Conservation (phyloP, 2,797 vertebrate species). For the Clamator glandarius region DNA sequence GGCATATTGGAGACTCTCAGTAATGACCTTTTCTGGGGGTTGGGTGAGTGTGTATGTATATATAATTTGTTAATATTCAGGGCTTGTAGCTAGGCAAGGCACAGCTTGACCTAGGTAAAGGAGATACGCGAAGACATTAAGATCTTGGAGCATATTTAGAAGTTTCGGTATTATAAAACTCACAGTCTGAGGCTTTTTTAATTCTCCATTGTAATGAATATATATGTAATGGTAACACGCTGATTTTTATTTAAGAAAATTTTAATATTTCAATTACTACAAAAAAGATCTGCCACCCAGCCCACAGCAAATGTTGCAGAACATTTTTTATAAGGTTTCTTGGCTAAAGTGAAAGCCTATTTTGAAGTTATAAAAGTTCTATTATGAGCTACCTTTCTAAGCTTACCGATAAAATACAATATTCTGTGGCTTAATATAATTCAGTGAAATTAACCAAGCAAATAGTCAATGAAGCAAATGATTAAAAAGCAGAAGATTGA, state of each 20-base stretch:
- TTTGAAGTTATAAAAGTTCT: constrained; percentile 70
- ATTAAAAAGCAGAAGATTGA: constrained; percentile 74
- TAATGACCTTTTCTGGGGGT: not conserved
- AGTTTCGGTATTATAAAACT: not conserved
- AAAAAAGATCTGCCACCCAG: not conserved
- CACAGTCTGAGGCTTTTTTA: not conserved
- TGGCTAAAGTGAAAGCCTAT: constrained; percentile 53
- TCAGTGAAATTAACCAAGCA: constrained; percentile 78
- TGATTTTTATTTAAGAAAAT: not conserved
- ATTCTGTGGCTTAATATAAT: constrained; percentile 65
- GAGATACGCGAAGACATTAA: not conserved
- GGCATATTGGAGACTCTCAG: not conserved
- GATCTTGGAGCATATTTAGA: not conserved
- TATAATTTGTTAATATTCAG: not conserved
- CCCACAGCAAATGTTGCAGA: constrained; percentile 40
- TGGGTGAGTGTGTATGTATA: not conserved
- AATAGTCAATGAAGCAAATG: constrained; percentile 79
- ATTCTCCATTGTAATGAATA: not conserved
- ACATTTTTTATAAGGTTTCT: constrained; percentile 43
- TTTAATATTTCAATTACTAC: constrained; percentile 11
- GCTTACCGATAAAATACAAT: constrained; percentile 58
- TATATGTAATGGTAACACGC: not conserved
- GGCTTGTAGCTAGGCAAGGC: not conserved
- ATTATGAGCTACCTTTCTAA: constrained; percentile 67
- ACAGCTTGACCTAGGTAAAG: not conserved